Evolutionary conservation across 2,888 invertebrate species (phyloP), one percentile per base, ranked within the genome.

Genomic region (Liodrosophila aerea): DNA sequence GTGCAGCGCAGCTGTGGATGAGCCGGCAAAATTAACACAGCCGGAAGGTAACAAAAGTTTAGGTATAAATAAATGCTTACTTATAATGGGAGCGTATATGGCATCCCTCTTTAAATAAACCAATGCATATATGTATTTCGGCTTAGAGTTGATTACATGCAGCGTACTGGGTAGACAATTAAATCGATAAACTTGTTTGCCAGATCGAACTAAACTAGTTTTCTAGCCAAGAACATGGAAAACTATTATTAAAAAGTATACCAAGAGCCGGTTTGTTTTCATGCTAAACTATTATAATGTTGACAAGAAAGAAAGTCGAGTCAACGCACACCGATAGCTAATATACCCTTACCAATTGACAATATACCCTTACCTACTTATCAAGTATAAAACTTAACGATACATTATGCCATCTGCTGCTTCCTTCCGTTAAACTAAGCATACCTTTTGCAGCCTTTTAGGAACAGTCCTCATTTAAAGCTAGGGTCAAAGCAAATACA

Each of bases 1-100:
- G 51, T 8, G 27, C 40, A 43, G 44, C 9, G 16, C 31, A 37
- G 12, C 16, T 37, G 44, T 45, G 61, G 43, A 52, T 52, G 62
- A 39, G 50, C 53, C 45, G 43, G 39, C 33, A 11, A 58, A 58
- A 69, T 69, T 69, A 73, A 50, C 69, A 68, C 68, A 50, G 73
- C 52, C 69, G 69, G 69, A 69, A 69, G 57, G 73, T 31, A 53
- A 22, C 22, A 52, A 44, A 46, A 37, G 22, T 29, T 29, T n/a
- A 4, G 34, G 31, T 60, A 72, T 43, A 73, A 73, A 69, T 69
- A 69, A 56, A 67, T 51, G 5, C 18, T 29, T 43, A 11, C 22
- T 22, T 22, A 22, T 5, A 40, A 43, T 50, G 29, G 11, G 33
- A 33, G 12, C 13, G 18, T 12, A 18, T 18, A 18, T 18, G 12